Percentiles rank a stretch among this genome's conserved stretches.
Conservation (phyloP, 1,140 invertebrate genomes). For the Drosophila pectinifera region DNA sequence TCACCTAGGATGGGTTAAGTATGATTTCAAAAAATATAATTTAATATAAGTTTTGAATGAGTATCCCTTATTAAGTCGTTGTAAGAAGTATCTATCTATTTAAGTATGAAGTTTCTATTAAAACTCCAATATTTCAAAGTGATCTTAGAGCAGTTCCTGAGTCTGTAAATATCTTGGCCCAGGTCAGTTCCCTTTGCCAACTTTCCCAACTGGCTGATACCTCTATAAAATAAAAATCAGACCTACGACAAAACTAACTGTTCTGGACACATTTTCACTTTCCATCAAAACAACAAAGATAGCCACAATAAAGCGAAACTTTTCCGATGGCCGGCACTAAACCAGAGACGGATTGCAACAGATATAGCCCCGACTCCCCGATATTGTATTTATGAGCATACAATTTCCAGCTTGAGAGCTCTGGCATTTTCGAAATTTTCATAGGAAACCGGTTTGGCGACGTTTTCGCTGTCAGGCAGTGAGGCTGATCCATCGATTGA, state of each 20-base stretch:
- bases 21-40: no score
- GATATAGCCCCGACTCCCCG: constrained; percentile 42
- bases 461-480: constrained; percentile 66
- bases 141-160: not conserved
- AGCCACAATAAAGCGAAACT: constrained; percentile 20
- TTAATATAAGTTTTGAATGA: no score
- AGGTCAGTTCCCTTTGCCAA: constrained; percentile 51
- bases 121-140: accelerated
- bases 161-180: not conserved
- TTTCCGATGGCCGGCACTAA: constrained; percentile 34
- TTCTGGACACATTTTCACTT: constrained; percentile 62
- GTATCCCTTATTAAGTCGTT: no score
- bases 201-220: constrained; percentile 26
- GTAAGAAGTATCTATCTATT: no score
- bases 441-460: constrained; percentile 70
- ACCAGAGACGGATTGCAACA: constrained; percentile 59
- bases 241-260: constrained; percentile 77
- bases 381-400: constrained; percentile 72
- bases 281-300: constrained; percentile 32
- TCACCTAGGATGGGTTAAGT: no score
- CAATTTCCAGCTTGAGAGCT: constrained; percentile 52
- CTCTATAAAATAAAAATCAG: not conserved
- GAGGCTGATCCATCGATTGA: constrained; percentile 67
- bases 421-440: constrained; percentile 78
- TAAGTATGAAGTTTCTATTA: not conserved